Conservation (phyloP, 2,113 vertebrate genomes). For the Aix galericulata region DNA sequence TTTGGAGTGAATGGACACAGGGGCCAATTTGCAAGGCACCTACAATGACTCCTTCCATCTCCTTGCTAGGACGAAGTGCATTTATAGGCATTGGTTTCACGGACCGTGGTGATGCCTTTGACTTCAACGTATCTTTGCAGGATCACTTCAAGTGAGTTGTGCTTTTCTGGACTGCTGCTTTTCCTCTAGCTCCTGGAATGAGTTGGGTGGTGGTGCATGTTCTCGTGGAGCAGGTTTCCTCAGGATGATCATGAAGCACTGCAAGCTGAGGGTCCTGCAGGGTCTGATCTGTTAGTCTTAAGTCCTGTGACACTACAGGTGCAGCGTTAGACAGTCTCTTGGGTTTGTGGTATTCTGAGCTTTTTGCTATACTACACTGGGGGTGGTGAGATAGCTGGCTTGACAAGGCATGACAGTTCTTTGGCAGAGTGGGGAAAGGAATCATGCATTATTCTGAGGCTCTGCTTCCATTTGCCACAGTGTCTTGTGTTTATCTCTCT, state of each 20-base stretch:
- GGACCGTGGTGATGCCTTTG: conserved; percentile 96
- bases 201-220: background rate
- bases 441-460: background rate
- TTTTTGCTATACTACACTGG: background rate
- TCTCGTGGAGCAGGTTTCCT: background rate
- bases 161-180: background rate
- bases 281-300: background rate
- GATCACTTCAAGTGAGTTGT: conserved; percentile 95
- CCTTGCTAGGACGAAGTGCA: conserved; percentile 88
- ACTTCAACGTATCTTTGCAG: conserved; percentile 97
- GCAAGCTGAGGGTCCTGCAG: background rate
- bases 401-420: background rate
- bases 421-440: background rate
- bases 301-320: background rate
- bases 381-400: background rate
- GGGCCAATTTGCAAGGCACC: background rate
- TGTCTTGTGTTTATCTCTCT: background rate
- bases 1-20: background rate
- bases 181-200: background rate
- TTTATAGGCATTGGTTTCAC: conserved; percentile 97
- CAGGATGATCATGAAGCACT: background rate
- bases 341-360: background rate
- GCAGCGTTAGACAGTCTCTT: background rate
- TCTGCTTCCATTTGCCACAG: background rate
- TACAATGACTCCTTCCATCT: conserved; percentile 2